Evolutionary conservation across 1,140 invertebrate species (phyloP).

Genomic region (roundworm (Caenorhabditis elegans)): WBcel235 BX284602.5:5162501-5163000

Average conservation of each 20-base stretch:
- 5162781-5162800: constrained; percentile 11
- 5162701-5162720: neutral
- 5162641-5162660: neutral
- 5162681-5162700: neutral
- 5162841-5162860: neutral
- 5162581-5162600: neutral
- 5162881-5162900: neutral
- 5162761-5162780: neutral
- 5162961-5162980: too few relatives aligned
- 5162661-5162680: neutral
- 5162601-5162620: neutral
- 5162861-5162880: neutral
- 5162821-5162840: neutral
- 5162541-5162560: neutral
- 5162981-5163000: too few relatives aligned
- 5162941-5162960: too few relatives aligned
- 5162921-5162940: too few relatives aligned
- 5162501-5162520: neutral
- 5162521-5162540: neutral
- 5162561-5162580: neutral
- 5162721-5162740: constrained; percentile 1
- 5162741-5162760: neutral
- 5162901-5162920: too few relatives aligned
- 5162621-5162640: neutral
- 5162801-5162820: neutral